Conservation (phyloP, 35 echinoderm and acorn worm genomes). For the Anneissia japonica region DNA sequence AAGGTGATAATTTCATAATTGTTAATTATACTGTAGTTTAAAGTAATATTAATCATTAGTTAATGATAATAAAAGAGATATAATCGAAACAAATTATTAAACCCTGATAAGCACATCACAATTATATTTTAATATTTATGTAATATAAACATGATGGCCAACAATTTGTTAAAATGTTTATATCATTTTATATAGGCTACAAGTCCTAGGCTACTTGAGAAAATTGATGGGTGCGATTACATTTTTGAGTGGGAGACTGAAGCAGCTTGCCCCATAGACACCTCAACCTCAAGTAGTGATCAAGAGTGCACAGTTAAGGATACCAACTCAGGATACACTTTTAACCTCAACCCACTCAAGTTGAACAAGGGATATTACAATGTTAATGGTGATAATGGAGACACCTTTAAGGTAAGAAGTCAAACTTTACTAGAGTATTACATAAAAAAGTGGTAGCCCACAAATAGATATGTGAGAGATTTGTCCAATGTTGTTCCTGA, state of each 20-base stretch:
- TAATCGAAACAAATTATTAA: no score
- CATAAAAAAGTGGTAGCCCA: no score
- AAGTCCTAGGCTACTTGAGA: constrained; percentile 66
- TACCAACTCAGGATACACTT: constrained; percentile 72
- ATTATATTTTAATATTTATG: no score
- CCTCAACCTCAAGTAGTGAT: background rate
- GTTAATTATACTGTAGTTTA: no score
- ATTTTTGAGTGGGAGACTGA: constrained; percentile 94
- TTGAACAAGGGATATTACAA: background rate
- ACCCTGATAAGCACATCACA: no score
- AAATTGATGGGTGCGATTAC: constrained; percentile 56
- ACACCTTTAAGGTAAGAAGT: constrained; percentile 7
- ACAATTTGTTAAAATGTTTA: background rate
- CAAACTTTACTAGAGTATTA: background rate
- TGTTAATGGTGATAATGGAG: background rate
- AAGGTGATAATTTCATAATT: background rate
- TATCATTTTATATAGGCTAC: constrained; percentile 48
- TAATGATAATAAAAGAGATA: no score
- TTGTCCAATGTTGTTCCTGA: no score
- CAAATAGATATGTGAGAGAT: no score
- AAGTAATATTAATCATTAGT: no score
- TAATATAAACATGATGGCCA: no score
- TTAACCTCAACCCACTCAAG: constrained; percentile 68
- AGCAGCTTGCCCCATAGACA: constrained; percentile 78
- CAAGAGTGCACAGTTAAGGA: constrained; percentile 69